These are phyloP conservation scores for Cettia cetti DNA, from an alignment of 2,113 vertebrate genomes.

Conservation along the genomic window DNA sequence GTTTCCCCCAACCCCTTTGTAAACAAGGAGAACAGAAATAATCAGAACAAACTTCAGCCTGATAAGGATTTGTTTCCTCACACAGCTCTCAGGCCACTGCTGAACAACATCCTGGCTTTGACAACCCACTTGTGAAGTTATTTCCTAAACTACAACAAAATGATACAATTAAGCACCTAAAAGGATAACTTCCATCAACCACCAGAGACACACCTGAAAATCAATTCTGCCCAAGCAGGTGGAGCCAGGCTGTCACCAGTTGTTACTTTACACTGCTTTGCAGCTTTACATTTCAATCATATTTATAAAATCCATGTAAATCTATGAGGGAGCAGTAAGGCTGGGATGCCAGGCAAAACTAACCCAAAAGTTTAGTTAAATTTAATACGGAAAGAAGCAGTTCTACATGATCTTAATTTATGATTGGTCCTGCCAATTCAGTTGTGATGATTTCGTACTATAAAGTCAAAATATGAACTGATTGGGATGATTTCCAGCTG, in stretches of 20 bases:
- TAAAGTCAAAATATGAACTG: background rate
- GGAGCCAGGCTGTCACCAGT: background rate
- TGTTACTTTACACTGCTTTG: background rate
- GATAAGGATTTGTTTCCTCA: background rate
- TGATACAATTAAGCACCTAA: background rate
- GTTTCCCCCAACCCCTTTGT: background rate
- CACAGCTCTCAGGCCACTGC: background rate
- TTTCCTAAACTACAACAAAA: background rate
- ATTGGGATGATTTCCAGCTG: background rate
- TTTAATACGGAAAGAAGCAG: background rate
- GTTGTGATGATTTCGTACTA: background rate
- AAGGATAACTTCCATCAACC: background rate
- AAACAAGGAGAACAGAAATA: background rate
- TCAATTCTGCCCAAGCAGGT: background rate
- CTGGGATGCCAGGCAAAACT: background rate
- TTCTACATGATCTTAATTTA: background rate
- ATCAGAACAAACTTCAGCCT: background rate
- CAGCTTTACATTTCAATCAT: background rate
- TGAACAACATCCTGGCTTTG: background rate
- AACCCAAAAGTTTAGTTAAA: background rate
- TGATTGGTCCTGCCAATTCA: background rate
- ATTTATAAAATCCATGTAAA: background rate
- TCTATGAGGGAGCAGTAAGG: background rate
- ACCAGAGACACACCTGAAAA: background rate
- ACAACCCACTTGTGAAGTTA: background rate